A percentile compares a stretch with the other conserved stretches of the same genome.
Evolutionary conservation across 2,113 vertebrate species (phyloP).

Genomic region (Protobothrops mucrosquamatus): DNA sequence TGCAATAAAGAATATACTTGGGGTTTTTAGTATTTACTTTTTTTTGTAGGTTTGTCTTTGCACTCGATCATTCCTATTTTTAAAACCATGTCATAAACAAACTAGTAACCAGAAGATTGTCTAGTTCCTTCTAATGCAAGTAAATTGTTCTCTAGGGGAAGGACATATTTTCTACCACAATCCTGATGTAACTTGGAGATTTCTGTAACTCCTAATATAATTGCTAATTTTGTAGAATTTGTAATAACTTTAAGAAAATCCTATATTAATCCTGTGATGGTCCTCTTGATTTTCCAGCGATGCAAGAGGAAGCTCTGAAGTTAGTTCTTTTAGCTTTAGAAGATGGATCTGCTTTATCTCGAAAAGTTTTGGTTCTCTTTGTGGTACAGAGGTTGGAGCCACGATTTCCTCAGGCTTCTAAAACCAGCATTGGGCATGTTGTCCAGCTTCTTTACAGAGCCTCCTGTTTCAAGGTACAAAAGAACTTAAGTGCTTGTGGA

Average conservation of each 20-base stretch:
- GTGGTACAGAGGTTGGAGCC: constrained; percentile 97
- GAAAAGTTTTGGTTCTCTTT: constrained; percentile 97
- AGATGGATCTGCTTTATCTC: constrained; percentile 93
- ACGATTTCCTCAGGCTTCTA: constrained; percentile 95
- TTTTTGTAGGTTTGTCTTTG: not conserved
- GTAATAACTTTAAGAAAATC: not conserved
- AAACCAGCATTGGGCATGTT: constrained; percentile 98
- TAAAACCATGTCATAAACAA: not conserved
- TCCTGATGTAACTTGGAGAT: not conserved
- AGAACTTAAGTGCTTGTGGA: not conserved
- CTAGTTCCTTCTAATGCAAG: not conserved
- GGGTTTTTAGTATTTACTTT: not conserved
- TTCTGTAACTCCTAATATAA: not conserved
- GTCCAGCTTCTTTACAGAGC: constrained; percentile 98
- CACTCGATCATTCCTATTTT: not conserved
- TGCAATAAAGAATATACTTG: not conserved
- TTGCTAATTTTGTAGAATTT: not conserved
- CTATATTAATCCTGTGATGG: not conserved
- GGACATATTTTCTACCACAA: not conserved
- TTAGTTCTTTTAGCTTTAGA: constrained; percentile 93
- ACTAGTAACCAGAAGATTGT: not conserved
- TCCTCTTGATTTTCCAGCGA: constrained; percentile 73
- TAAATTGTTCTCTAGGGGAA: not conserved
- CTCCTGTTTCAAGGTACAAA: constrained; percentile 93
- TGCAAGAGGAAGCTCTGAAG: constrained; percentile 98